These are phyloP conservation scores for Drosophila seguyi DNA, from an alignment of 1,140 invertebrate species.

Conservation along the genomic window DNA sequence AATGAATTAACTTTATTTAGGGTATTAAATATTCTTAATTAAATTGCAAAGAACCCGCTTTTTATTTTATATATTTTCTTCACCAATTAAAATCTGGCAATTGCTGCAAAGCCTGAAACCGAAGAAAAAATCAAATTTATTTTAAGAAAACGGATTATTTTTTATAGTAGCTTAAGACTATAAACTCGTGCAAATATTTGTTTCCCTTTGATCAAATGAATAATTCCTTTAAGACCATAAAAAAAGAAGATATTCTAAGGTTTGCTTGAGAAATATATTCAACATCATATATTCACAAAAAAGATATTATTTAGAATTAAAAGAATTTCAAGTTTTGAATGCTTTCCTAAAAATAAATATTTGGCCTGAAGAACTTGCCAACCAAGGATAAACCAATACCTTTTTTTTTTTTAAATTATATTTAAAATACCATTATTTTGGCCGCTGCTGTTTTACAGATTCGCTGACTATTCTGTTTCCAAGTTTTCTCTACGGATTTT, in stretches of 20 bases:
- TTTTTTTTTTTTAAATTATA: background rate
- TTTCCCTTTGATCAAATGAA: background rate
- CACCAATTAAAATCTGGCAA: background rate
- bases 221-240: background rate
- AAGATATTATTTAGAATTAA: background rate
- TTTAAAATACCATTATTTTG: background rate
- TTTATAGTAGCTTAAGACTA: background rate
- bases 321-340: no score
- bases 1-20: no score
- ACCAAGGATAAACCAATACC: no score
- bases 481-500: constrained; percentile 18
- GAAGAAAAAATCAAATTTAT: no score
- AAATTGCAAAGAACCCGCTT: no score
- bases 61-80: no score
- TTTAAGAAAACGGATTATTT: background rate
- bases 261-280: background rate
- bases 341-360: background rate
- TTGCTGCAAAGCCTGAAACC: background rate
- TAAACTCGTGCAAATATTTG: background rate
- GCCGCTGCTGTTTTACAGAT: background rate
- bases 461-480: constrained; percentile 6
- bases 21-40: no score
- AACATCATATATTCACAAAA: background rate
- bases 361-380: no score
- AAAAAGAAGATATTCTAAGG: background rate